Percentiles rank a stretch among this genome's conserved stretches.
phyloP scores from a whole-genome alignment of 2,888 invertebrate genomes.

The Tanytarsus gracilentus region DNA sequence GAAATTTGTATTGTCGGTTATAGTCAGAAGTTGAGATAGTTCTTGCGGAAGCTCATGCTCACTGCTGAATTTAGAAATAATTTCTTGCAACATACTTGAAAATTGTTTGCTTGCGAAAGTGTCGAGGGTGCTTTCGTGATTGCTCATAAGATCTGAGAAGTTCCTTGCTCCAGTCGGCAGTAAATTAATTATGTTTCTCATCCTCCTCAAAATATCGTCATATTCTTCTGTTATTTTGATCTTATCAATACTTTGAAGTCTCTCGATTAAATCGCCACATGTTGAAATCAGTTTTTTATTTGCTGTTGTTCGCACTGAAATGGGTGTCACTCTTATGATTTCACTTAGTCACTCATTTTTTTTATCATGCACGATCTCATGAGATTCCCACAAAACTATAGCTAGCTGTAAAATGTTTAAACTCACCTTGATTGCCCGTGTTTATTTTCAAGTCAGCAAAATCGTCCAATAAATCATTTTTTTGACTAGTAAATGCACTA shows the following conservation, averaged over 20 bases:
- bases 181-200: slow-evolving; percentile 33
- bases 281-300: background rate
- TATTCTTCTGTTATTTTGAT: slow-evolving; percentile 41
- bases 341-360: too few species aligned
- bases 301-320: background rate
- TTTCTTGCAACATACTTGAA: slow-evolving; percentile 45
- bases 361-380: too few species aligned
- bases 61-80: slow-evolving; percentile 47
- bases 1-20: slow-evolving; percentile 38
- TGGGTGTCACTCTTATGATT: too few species aligned
- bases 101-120: slow-evolving; percentile 37
- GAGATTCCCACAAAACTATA: too few species aligned
- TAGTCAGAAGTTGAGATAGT: slow-evolving; percentile 35
- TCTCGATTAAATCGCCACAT: slow-evolving; percentile 39
- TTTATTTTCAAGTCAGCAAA: slow-evolving; percentile 43
- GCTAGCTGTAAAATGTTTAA: too few species aligned
- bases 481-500: slow-evolving; percentile 12
- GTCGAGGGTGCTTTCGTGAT: background rate
- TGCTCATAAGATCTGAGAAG: slow-evolving; percentile 1
- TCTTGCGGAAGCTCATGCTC: slow-evolving; percentile 41
- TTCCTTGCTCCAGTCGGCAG: slow-evolving; percentile 16
- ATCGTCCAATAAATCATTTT: slow-evolving; percentile 45
- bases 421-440: slow-evolving; percentile 42
- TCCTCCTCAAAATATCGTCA: slow-evolving; percentile 34
- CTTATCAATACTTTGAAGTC: slow-evolving; percentile 36